Percentiles rank a stretch among this genome's conserved stretches.
Evolutionary conservation across 2,888 invertebrate genomes (phyloP).

Genomic region (Pheosia tremula): DNA sequence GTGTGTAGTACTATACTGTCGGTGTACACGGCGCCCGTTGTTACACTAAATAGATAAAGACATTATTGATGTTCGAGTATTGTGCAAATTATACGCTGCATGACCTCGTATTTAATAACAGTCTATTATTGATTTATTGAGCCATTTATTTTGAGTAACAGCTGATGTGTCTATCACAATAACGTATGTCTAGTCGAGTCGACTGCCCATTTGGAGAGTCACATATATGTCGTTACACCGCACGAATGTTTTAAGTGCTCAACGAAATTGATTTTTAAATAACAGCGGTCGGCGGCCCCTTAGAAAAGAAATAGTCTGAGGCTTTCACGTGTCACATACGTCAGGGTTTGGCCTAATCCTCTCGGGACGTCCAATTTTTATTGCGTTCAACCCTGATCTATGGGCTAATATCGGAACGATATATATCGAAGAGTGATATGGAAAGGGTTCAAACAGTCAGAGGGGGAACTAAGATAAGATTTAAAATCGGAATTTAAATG

Average conservation of each 20-base stretch:
- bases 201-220: slow-evolving; percentile 45
- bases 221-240: slow-evolving; percentile 47
- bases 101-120: slow-evolving; percentile 66
- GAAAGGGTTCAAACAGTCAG: slow-evolving; percentile 62
- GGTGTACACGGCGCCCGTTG: slow-evolving; percentile 52
- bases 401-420: slow-evolving; percentile 72
- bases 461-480: slow-evolving; percentile 26
- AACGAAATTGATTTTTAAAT: slow-evolving; percentile 76
- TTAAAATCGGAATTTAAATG: slow-evolving; percentile 22
- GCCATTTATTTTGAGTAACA: slow-evolving; percentile 62
- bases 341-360: slow-evolving; percentile 81
- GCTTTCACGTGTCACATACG: slow-evolving; percentile 78
- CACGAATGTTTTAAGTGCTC: slow-evolving; percentile 55
- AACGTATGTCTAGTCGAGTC: slow-evolving; percentile 47
- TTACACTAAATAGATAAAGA: slow-evolving; percentile 53
- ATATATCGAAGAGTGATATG: slow-evolving; percentile 65
- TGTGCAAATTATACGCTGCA: slow-evolving; percentile 70
- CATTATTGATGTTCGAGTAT: slow-evolving; percentile 61
- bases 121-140: slow-evolving; percentile 70
- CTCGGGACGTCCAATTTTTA: slow-evolving; percentile 78
- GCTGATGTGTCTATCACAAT: slow-evolving; percentile 64
- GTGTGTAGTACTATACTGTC: slow-evolving; percentile 40
- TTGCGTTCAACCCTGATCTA: slow-evolving; percentile 78
- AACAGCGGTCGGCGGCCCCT: slow-evolving; percentile 58
- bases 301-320: slow-evolving; percentile 66